phyloP scores from a whole-genome alignment of 1,140 invertebrate species.

The Cardiocondyla obscurior region DNA sequence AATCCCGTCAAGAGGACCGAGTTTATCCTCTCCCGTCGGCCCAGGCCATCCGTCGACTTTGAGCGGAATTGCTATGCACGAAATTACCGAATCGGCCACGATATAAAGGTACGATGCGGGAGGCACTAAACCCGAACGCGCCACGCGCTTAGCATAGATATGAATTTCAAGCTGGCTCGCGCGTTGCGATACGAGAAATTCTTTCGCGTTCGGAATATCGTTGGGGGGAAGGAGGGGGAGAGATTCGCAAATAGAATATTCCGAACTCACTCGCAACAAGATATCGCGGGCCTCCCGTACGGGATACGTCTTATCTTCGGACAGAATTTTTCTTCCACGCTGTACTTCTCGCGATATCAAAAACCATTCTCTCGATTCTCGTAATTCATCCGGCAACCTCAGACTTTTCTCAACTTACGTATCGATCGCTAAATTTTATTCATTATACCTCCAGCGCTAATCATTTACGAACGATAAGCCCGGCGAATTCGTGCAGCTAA shows the following conservation, averaged over 20 bases:
- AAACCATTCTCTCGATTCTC: background rate
- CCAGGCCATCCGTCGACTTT: constrained; percentile 38
- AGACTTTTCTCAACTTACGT: background rate
- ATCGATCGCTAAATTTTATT: background rate
- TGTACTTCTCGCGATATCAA: background rate
- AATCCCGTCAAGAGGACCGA: background rate
- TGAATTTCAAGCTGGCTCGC: constrained; percentile 73
- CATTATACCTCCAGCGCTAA: background rate
- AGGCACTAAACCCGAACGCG: constrained; percentile 70
- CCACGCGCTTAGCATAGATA: constrained; percentile 75
- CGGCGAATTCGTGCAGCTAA: background rate
- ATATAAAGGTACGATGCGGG: constrained; percentile 72
- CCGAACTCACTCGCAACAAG: constrained; percentile 47
- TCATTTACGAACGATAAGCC: background rate
- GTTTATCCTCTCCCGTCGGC: constrained; percentile 24
- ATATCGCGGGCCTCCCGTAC: constrained; percentile 38
- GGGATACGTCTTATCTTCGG: background rate
- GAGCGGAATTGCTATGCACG: constrained; percentile 49
- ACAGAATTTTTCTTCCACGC: constrained; percentile 32
- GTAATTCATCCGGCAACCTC: background rate
- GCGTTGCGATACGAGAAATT: constrained; percentile 67
- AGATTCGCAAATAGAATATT: constrained; percentile 71
- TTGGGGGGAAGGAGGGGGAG: no score
- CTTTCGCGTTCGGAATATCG: constrained; percentile 63
- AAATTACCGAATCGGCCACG: constrained; percentile 68